Base-by-base conservation (phyloP, 2,113 vertebrate species). In the Myodes glareolus region DNA sequence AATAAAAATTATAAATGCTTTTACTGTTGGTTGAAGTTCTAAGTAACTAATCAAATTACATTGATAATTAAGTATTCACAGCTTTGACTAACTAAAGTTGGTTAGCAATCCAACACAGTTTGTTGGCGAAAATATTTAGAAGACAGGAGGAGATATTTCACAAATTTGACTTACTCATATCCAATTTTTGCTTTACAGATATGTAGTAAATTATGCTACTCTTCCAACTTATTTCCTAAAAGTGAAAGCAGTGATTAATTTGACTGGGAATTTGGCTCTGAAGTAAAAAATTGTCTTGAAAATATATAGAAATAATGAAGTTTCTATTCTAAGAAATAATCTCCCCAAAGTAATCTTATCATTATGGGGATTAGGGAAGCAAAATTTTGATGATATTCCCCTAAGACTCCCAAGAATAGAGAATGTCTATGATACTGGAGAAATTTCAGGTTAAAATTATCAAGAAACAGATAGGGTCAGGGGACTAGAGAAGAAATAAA, bases 261-360 rank as follows among this genome's bases (percentile, higher is more conserved):
- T 92, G 91, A 95, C 61, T 27, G 63, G 96, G 94, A 98, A 95
- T 97, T 97, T 94, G 77, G 94, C 95, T 96, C 94, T 95, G 75
- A 96, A 92, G 94, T 97, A 95, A 96, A 97, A 92, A 97, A 93
- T 90, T 87, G 95, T 95, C 92, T 95, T 95, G 85, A 94, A 67
- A 90, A 92, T 96, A 94, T 67, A 84, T 94, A 47, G 91, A 96
- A 98, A 94, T 97, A 98, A 98, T 98, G 94, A 93, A 97, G 90
- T 98, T 97, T 97, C 96, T 98, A 98, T 98, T 98, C 61, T 97
- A 94, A 96, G 97, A 97, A 94, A 96, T 76, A 78, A 82, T 95
- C 77, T 98, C 96, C 95, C 97, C 80, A 92, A 97, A 97, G 97
- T 52, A 97, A 97, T 97, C 90, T 96, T 97, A 75, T 42, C 84